Conservation (phyloP, 2,113 vertebrate genomes). For the Todiramphus saurophagus region DNA sequence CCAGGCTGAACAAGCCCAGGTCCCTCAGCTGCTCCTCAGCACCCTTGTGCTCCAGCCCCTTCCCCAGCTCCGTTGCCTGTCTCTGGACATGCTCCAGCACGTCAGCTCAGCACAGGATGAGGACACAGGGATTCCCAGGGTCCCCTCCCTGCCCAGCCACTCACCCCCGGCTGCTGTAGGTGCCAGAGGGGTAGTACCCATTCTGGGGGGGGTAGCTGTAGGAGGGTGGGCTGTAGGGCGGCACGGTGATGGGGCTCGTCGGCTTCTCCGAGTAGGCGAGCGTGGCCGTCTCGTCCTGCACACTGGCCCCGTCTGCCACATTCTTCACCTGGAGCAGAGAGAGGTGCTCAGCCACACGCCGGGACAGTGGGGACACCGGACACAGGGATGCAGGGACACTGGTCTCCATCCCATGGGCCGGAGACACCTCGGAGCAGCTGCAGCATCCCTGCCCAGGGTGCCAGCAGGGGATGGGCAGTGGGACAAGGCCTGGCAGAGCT, state of each 20-base stretch:
- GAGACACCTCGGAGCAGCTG: background rate
- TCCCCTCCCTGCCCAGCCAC: background rate
- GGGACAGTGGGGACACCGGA: rapidly evolving
- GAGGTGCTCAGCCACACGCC: rapidly evolving
- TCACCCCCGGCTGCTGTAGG: conserved; percentile 68
- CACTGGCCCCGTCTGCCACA: conserved; percentile 72
- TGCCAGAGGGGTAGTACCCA: conserved; percentile 44
- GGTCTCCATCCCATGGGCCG: rapidly evolving
- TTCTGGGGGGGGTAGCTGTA: conserved; percentile 53
- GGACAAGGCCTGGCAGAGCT: background rate
- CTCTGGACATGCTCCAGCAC: background rate
- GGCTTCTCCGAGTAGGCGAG: conserved; percentile 78
- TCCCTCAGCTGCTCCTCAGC: background rate
- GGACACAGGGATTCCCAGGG: background rate
- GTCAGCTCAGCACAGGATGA: background rate
- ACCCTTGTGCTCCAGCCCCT: background rate
- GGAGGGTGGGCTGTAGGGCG: conserved; percentile 41
- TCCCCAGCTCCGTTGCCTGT: background rate
- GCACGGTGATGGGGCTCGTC: conserved; percentile 38
- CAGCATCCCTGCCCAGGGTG: background rate
- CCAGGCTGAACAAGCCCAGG: background rate
- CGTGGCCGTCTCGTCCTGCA: conserved; percentile 74
- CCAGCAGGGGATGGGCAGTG: background rate
- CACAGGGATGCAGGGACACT: background rate
- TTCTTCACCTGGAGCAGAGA: conserved; percentile 81